Evolutionary conservation across 2,113 vertebrate genomes (phyloP), one percentile per base, ranked within the genome.

Genomic region (Odontesthes bonariensis): DNA sequence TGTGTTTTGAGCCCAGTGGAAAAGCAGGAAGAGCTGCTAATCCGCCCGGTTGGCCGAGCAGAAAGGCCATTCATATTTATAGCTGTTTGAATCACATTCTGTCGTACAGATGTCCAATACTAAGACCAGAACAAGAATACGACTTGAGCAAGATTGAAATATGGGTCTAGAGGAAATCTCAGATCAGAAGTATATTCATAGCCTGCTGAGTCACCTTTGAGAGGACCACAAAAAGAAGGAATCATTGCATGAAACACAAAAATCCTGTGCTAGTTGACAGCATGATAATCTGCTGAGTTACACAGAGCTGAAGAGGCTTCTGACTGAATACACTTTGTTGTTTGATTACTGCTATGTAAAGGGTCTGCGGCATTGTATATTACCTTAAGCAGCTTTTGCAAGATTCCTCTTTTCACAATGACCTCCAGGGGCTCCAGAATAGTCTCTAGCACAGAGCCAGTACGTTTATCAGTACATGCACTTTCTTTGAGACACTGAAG

Each of bases 11-110:
- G 76, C 68, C 83, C 73, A 79, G 82, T 91, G 90, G 87, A 91
- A 91, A 89, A 86, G 77, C 62, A 87, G 91, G 90, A 88, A 91
- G 93, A 93, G 88, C 94, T 94, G 94, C 91, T 97, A 96, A 96
- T 96, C 94, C 94, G 80, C 31, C 75, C 89, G 92, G 94, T 89
- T 59, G 95, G 92, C 94, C 91, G 83, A 92, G 93, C 89, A 93
- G 94, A 95, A 96, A 96, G 95, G 95, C 94, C 95, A 97, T 95
- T 94, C 94, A 92, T 96, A 96, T 97, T 96, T 96, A 96, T 96
- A 96, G 94, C 89, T 53, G 92, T 95, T 93, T 94, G 92, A 95
- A 95, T 96, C 94, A 94, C 93, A 88, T 89, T 87, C 84, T 93
- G 92, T 86, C 86, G 90, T 92, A 91, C 88, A 90, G 94, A 92